Percentiles rank a stretch among this genome's conserved stretches.
Conservation (phyloP, 2,113 vertebrate genomes). For the Promerops cafer region DNA sequence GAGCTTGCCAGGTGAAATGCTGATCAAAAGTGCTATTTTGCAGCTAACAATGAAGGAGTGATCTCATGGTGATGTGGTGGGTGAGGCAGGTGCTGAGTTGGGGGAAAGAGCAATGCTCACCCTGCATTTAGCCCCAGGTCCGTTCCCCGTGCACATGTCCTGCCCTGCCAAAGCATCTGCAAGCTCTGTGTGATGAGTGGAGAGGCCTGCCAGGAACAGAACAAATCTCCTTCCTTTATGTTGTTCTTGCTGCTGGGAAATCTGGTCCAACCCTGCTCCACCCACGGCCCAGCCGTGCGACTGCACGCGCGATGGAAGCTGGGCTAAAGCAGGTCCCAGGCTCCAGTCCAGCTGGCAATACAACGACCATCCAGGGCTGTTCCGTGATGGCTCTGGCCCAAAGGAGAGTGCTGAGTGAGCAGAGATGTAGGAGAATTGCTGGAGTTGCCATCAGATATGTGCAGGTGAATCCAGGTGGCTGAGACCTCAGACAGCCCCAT, state of each 20-base stretch:
- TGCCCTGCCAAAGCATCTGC: neutral
- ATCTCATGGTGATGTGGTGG: neutral
- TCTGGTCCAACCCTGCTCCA: neutral
- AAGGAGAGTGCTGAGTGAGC: neutral
- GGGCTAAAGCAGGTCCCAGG: neutral
- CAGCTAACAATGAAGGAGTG: neutral
- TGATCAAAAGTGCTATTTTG: neutral
- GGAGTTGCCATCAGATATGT: neutral
- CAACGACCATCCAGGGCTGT: neutral
- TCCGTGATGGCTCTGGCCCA: neutral
- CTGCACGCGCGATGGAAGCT: neutral
- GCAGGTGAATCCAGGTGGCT: neutral
- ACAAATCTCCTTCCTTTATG: neutral
- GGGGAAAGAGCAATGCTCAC: neutral
- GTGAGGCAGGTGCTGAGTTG: neutral
- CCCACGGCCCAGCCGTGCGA: accelerated
- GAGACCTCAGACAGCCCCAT: accelerated
- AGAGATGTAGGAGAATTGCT: neutral
- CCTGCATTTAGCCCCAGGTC: neutral
- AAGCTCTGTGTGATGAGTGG: neutral
- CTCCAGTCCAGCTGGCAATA: neutral
- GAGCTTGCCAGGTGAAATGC: neutral
- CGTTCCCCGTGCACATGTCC: neutral
- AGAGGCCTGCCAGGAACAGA: neutral
- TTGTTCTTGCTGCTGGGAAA: neutral